These are phyloP conservation scores for Aphelenchoides avenae DNA, from an alignment of 1,140 invertebrate genomes.

Conservation along the genomic window DNA sequence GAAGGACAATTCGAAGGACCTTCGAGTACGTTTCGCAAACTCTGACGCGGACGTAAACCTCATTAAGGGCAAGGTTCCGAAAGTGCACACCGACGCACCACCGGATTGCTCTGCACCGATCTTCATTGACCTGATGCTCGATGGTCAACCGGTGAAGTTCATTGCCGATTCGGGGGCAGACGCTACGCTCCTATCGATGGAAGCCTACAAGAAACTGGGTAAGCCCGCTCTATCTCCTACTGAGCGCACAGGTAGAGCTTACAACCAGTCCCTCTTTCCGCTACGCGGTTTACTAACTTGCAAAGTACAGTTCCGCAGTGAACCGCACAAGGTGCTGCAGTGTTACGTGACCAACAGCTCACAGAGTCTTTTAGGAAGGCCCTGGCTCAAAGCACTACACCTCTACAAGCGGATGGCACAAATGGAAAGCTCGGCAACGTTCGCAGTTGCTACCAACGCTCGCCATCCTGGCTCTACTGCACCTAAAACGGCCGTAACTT, in stretches of 20 bases:
- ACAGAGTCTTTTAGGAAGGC: too few species aligned
- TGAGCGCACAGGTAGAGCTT: background rate
- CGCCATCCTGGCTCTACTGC: background rate
- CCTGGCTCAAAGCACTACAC: conserved; percentile 2
- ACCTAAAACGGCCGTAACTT: background rate
- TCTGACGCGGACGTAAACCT: too few species aligned
- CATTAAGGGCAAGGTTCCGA: too few species aligned
- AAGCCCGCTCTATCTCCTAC: background rate
- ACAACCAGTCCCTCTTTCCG: background rate
- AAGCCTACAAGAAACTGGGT: conserved; percentile 5
- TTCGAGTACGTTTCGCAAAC: too few species aligned
- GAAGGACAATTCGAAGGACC: too few species aligned
- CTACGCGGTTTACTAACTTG: background rate
- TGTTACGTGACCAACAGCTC: background rate
- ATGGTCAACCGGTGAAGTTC: too few species aligned
- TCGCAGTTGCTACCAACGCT: background rate
- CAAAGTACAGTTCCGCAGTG: background rate
- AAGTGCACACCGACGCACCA: too few species aligned
- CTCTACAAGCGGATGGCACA: background rate
- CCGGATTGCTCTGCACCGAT: too few species aligned
- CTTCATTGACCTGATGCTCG: too few species aligned
- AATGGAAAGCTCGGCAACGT: background rate
- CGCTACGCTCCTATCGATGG: background rate
- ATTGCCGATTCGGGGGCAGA: conserved; percentile 1
- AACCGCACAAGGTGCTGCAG: background rate